phyloP scores from a whole-genome alignment of 2,797 vertebrate species.

The Schizopygopsis pylzovi region DNA sequence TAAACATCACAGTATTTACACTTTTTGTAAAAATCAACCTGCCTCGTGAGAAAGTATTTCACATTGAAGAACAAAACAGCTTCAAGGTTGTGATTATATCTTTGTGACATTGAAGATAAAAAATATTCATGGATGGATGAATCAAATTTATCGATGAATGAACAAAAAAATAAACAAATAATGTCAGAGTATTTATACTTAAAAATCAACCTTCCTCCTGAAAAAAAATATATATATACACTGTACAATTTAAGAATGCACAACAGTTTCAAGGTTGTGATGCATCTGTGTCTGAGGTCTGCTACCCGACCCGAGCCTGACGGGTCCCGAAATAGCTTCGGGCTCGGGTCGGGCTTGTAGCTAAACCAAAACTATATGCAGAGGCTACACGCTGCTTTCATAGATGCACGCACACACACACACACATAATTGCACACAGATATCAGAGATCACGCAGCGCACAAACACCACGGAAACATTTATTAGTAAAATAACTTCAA shows the following conservation, averaged over 20 bases:
- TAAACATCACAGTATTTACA: too few relatives aligned
- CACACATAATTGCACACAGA: too few relatives aligned
- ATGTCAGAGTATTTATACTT: background rate
- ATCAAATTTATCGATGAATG: background rate
- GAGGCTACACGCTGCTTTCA: too few relatives aligned
- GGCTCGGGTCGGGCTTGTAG: too few relatives aligned
- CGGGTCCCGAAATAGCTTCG: too few relatives aligned
- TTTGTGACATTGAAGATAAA: background rate
- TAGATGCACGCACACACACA: too few relatives aligned
- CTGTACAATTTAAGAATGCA: background rate
- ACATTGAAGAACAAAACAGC: background rate
- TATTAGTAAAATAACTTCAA: too few relatives aligned
- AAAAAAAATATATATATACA: background rate
- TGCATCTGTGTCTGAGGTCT: background rate
- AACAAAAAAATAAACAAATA: background rate
- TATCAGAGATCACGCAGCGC: too few relatives aligned
- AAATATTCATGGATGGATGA: background rate
- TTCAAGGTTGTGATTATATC: background rate
- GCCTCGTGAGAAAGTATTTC: background rate
- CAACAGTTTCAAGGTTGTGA: slow-evolving; percentile 35
- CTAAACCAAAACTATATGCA: too few relatives aligned
- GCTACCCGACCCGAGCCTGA: too few relatives aligned
- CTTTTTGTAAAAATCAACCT: background rate
- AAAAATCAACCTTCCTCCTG: background rate
- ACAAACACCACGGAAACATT: too few relatives aligned